Conservation (phyloP, 2,888 invertebrate genomes). For the Pseudococcus longispinus region DNA sequence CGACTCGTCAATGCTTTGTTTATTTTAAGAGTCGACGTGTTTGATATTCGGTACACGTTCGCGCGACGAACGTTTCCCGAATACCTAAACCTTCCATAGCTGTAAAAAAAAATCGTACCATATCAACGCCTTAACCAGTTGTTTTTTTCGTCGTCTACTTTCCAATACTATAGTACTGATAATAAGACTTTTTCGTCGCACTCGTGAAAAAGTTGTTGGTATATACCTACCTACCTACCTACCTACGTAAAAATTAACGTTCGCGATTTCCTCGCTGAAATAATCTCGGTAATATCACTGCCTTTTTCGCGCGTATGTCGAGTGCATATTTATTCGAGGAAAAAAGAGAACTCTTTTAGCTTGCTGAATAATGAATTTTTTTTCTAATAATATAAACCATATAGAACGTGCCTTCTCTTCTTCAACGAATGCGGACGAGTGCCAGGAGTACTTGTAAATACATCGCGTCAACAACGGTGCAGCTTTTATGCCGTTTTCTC, state of each 20-base stretch:
- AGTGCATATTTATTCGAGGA: not conserved
- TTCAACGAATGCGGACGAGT: no score
- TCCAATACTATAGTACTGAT: not conserved
- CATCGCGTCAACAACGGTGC: not conserved
- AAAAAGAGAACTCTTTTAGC: not conserved
- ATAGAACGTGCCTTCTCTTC: not conserved
- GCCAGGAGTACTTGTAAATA: not conserved
- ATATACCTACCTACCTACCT: no score
- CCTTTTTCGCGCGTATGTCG: not conserved
- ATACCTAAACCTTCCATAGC: not conserved
- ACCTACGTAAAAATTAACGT: not conserved
- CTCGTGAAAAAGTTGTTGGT: not conserved
- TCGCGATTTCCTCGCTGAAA: not conserved
- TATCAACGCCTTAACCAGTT: not conserved
- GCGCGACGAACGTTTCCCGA: not conserved
- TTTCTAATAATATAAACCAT: not conserved
- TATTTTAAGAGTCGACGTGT: not conserved
- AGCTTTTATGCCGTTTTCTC: not conserved
- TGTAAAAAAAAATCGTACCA: not conserved
- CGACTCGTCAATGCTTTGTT: not conserved
- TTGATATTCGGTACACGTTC: not conserved
- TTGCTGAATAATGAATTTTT: conserved; percentile 4
- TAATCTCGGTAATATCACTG: not conserved
- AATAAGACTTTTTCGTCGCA: not conserved
- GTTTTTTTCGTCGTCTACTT: not conserved